Conservation (phyloP, 2,888 invertebrate genomes). For the Stictocephala bisonia region DNA sequence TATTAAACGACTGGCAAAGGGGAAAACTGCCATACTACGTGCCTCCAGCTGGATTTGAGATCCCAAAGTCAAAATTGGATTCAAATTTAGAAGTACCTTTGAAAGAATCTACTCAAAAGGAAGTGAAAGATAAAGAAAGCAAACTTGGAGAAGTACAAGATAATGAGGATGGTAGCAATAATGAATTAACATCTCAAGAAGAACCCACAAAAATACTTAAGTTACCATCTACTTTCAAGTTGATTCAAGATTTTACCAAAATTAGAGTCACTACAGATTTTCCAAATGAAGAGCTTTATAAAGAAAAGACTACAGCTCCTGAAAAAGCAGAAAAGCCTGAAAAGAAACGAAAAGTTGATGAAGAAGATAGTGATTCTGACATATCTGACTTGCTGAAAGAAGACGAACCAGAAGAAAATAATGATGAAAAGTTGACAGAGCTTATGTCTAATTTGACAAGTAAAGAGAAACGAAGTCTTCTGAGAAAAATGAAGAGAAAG, state of each 20-base stretch:
- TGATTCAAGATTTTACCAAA: slow-evolving; percentile 85
- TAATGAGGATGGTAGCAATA: neutral
- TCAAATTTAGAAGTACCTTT: slow-evolving; percentile 12
- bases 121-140: slow-evolving; percentile 46
- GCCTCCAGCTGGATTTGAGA: slow-evolving; percentile 84
- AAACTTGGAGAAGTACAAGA: slow-evolving; percentile 57
- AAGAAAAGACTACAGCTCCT: slow-evolving; percentile 46
- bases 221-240: slow-evolving; percentile 65
- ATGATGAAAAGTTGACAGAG: slow-evolving; percentile 62
- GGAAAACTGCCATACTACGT: slow-evolving; percentile 97
- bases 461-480: slow-evolving; percentile 79
- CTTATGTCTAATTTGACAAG: slow-evolving; percentile 74
- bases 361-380: slow-evolving; percentile 51
- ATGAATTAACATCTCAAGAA: no score
- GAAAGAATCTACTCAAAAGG: slow-evolving; percentile 35
- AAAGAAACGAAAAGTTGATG: slow-evolving; percentile 50
- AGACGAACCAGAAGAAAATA: slow-evolving; percentile 64
- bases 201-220: slow-evolving; percentile 60
- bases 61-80: slow-evolving; percentile 69
- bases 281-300: slow-evolving; percentile 65
- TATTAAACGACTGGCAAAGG: slow-evolving; percentile 98
- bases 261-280: slow-evolving; percentile 80
- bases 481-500: slow-evolving; percentile 79
- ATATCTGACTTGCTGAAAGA: slow-evolving; percentile 63
- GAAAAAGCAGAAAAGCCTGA: slow-evolving; percentile 50